phyloP scores from a whole-genome alignment of 64 coral and sea anemone genomes.

The Actinia equina region DNA sequence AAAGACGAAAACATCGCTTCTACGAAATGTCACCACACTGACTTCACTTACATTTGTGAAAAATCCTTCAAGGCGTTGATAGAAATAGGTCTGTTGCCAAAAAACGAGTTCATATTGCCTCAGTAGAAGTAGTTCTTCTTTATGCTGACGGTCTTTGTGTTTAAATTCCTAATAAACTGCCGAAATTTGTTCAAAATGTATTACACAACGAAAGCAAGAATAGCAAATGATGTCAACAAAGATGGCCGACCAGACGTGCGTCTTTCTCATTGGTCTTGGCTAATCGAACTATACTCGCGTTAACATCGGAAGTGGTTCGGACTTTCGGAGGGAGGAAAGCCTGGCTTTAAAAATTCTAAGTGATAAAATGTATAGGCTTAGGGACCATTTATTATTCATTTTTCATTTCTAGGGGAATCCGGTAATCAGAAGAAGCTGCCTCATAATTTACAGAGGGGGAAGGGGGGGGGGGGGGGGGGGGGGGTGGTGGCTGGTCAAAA shows the following conservation, averaged over 20 bases:
- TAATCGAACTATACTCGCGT: neutral
- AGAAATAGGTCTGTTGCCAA: constrained; percentile 57
- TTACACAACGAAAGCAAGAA: neutral
- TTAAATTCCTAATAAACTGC: neutral
- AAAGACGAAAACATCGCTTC: neutral
- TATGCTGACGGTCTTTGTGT: neutral
- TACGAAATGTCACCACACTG: neutral
- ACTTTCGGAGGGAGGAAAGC: neutral
- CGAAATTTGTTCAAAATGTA: neutral
- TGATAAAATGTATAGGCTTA: too few species aligned
- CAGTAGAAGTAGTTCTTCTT: neutral
- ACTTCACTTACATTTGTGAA: constrained; percentile 53
- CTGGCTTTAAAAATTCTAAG: too few species aligned
- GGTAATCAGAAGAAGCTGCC: too few species aligned
- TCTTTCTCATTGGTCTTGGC: constrained; percentile 4
- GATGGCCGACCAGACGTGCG: constrained; percentile 18
- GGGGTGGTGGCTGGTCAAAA: too few species aligned
- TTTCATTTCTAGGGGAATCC: too few species aligned
- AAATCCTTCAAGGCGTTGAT: constrained; percentile 57
- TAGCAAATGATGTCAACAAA: constrained; percentile 27
- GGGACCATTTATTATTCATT: too few species aligned
- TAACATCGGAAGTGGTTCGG: neutral
- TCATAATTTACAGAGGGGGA: too few species aligned
- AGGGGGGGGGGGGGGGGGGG: too few species aligned
- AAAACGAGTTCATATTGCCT: constrained; percentile 38